phyloP scores from a whole-genome alignment of 2,113 vertebrate species.

The Oplegnathus fasciatus region DNA sequence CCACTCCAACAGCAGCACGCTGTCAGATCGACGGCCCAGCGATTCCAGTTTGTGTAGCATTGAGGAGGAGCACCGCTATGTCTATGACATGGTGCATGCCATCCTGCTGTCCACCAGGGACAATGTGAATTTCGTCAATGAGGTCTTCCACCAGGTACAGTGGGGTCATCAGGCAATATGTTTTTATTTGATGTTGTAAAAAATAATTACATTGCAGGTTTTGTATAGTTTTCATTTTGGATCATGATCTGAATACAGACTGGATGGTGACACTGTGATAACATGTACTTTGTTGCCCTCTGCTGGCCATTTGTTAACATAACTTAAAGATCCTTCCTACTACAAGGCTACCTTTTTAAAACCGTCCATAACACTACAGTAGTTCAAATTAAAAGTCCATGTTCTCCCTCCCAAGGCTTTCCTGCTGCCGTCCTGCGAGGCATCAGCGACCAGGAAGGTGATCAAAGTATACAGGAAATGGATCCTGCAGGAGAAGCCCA shows the following conservation, averaged over 20 bases:
- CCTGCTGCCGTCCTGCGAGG: conserved; percentile 93
- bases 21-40: conserved; percentile 92
- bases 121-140: conserved; percentile 97
- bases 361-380: not conserved
- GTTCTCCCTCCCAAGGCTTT: conserved; percentile 88
- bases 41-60: conserved; percentile 95
- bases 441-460: conserved; percentile 93
- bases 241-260: not conserved
- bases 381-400: not conserved
- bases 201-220: accelerated
- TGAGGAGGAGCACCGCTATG: conserved; percentile 91
- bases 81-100: conserved; percentile 95
- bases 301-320: conserved; percentile 57
- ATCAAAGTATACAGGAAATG: conserved; percentile 97
- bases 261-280: not conserved
- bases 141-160: conserved; percentile 95
- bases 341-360: not conserved
- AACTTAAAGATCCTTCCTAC: not conserved
- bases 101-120: conserved; percentile 95
- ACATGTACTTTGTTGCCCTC: conserved; percentile 72
- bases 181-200: not conserved
- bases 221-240: not conserved
- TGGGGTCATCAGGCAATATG: not conserved
- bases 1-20: conserved; percentile 93
- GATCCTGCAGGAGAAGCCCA: conserved; percentile 94